Conservation (phyloP, 2,888 invertebrate species). For the Druceiella hillmani region DNA sequence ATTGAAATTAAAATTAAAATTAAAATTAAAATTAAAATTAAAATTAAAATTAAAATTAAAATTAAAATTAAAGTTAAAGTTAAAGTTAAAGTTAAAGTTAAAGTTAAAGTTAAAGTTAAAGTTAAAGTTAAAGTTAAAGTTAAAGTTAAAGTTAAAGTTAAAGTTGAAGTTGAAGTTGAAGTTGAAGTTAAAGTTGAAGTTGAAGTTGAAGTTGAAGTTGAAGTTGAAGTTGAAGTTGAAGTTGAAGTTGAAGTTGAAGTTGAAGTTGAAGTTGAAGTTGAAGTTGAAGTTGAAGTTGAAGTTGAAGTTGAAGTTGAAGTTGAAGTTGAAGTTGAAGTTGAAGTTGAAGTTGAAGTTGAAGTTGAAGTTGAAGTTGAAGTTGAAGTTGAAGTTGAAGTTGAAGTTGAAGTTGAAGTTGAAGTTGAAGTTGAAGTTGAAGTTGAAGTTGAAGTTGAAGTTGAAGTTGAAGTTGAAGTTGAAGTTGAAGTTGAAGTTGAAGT, state of each 20-base stretch:
- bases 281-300: conserved; percentile 2
- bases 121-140: no score
- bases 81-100: no score
- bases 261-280: conserved; percentile 2
- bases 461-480: conserved; percentile 2
- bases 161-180: no score
- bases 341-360: conserved; percentile 2
- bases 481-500: conserved; percentile 2
- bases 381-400: conserved; percentile 2
- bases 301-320: conserved; percentile 2
- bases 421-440: conserved; percentile 2
- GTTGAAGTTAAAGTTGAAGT: no score
- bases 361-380: conserved; percentile 2
- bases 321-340: conserved; percentile 2
- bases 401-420: not conserved
- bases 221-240: conserved; percentile 1
- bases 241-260: conserved; percentile 2
- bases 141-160: no score
- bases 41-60: conserved; percentile 2
- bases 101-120: no score
- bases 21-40: no score
- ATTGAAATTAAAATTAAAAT: no score
- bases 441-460: conserved; percentile 2
- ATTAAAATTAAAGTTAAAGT: no score
- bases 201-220: no score